Evolutionary conservation across 2,113 vertebrate species (phyloP).

Genomic region (Malurus elegans): DNA sequence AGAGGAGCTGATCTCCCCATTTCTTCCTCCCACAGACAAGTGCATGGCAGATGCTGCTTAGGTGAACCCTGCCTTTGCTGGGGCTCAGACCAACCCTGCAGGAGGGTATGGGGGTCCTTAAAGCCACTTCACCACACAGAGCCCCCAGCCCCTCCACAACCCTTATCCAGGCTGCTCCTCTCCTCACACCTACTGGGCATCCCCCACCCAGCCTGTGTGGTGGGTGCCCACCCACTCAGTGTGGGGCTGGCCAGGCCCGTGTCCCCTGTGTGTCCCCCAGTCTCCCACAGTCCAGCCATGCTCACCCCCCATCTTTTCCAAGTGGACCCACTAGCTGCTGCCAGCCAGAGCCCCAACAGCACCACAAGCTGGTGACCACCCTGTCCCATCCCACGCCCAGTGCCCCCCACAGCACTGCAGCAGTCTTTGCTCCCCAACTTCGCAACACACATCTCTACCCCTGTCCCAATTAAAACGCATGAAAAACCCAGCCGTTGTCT

Average conservation of each 20-base stretch:
- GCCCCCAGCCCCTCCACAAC: neutral
- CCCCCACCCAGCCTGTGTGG: neutral
- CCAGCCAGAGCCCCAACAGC: accelerated
- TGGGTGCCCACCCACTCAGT: neutral
- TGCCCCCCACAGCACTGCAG: neutral
- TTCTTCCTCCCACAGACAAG: conserved; percentile 32
- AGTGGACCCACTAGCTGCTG: neutral
- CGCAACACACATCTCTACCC: neutral
- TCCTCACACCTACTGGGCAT: neutral
- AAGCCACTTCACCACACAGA: accelerated
- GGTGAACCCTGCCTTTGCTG: neutral
- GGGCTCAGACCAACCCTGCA: accelerated
- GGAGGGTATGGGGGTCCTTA: accelerated
- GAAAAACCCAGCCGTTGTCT: neutral
- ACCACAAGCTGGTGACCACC: accelerated
- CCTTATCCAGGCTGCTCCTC: neutral
- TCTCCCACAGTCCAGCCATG: neutral
- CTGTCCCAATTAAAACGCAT: neutral
- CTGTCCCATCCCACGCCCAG: neutral
- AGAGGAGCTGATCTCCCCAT: neutral
- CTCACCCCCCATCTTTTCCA: neutral
- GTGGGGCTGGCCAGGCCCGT: neutral
- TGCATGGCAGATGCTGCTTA: conserved; percentile 56
- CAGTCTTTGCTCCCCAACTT: neutral
- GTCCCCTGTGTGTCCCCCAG: neutral